These are phyloP conservation scores for Motacilla alba DNA, from an alignment of 2,113 vertebrate genomes.

Conservation along the genomic window DNA sequence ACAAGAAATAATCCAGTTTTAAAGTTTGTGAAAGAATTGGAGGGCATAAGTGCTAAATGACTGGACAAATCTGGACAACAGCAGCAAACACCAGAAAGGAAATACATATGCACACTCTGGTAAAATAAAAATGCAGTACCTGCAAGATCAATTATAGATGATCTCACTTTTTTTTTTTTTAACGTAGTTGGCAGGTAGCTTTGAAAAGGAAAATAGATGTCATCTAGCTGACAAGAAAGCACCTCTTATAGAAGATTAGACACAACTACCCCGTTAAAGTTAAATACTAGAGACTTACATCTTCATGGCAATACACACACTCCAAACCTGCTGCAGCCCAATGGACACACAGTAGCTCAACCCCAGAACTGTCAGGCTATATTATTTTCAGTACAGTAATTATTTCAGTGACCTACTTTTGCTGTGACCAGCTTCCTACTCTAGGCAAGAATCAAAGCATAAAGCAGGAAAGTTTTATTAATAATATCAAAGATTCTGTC, in stretches of 20 bases:
- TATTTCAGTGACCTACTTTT: slow-evolving; percentile 78
- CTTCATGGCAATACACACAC: slow-evolving; percentile 21
- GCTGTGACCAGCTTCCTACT: slow-evolving; percentile 44
- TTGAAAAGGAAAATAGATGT: not conserved
- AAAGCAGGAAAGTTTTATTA: slow-evolving; percentile 43
- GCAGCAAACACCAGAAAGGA: not conserved
- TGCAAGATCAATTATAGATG: not conserved
- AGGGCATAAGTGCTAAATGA: not conserved
- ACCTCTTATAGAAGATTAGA: slow-evolving; percentile 7
- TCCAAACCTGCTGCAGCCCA: slow-evolving; percentile 26
- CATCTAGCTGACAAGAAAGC: not conserved
- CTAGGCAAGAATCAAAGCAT: slow-evolving; percentile 49
- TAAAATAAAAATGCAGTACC: not conserved
- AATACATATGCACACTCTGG: not conserved
- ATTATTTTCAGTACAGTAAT: slow-evolving; percentile 73
- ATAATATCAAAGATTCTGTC: slow-evolving; percentile 8
- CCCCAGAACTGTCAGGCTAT: slow-evolving; percentile 66
- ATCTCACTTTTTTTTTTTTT: not conserved
- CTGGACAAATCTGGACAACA: not conserved
- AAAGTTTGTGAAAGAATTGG: not conserved
- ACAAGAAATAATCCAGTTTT: not conserved
- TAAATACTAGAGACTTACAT: slow-evolving; percentile 34
- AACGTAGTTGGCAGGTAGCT: not conserved
- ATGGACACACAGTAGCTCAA: slow-evolving; percentile 54
- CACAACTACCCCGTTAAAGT: slow-evolving; percentile 11